Percentiles rank a stretch among this genome's conserved stretches.
Conservation (phyloP, 1,140 invertebrate species). For the Leptinotarsa texana region DNA sequence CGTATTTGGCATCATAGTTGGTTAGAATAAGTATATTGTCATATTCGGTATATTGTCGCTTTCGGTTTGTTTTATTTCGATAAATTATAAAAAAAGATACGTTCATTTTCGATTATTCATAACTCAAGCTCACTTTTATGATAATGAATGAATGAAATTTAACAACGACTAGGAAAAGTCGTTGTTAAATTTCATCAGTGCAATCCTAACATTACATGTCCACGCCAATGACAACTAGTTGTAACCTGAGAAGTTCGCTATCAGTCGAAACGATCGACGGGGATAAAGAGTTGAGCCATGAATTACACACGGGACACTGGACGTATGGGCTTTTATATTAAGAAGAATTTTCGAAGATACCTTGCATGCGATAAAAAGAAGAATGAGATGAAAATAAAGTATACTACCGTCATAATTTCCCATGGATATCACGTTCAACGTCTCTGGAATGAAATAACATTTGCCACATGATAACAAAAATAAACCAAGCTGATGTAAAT, state of each 20-base stretch:
- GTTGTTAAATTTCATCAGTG: no score
- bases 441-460: neutral
- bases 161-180: no score
- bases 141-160: no score
- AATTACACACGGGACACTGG: slow-evolving; percentile 19
- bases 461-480: slow-evolving; percentile 2
- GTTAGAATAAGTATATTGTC: no score
- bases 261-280: slow-evolving; percentile 26
- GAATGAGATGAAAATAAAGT: slow-evolving; percentile 13
- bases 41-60: no score
- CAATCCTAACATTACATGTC: neutral
- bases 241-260: slow-evolving; percentile 30
- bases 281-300: slow-evolving; percentile 32
- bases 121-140: no score
- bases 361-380: slow-evolving; percentile 20
- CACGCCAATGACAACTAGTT: slow-evolving; percentile 20
- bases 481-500: neutral
- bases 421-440: slow-evolving; percentile 28
- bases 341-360: slow-evolving; percentile 28
- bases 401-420: slow-evolving; percentile 16
- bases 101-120: no score
- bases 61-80: no score
- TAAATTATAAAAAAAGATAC: no score
- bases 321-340: slow-evolving; percentile 11
- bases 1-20: no score